These are phyloP conservation scores for Bursaphelenchus okinawaensis DNA, from an alignment of 2,888 invertebrate genomes.

Conservation along the genomic window DNA sequence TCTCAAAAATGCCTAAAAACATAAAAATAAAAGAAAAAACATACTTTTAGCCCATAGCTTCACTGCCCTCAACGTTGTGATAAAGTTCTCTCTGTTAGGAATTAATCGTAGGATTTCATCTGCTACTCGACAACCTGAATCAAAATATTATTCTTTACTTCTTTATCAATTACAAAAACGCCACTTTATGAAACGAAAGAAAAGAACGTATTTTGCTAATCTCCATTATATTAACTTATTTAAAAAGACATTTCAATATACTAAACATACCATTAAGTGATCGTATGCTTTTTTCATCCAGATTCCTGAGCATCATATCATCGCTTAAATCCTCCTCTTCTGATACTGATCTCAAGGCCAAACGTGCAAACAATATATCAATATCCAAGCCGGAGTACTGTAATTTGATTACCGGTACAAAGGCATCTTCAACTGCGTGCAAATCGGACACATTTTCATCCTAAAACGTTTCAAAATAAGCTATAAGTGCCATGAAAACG, in stretches of 20 bases:
- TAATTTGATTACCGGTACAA: conserved; percentile 98
- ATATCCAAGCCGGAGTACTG: conserved; percentile 94
- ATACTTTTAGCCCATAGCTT: conserved; percentile 96
- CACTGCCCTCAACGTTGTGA: conserved; percentile 84
- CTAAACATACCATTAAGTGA: conserved; percentile 73
- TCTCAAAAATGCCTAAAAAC: neutral
- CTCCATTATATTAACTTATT: neutral
- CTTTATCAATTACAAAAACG: no score
- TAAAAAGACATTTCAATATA: neutral
- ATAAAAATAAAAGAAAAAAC: conserved; percentile 18
- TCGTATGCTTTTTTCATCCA: conserved; percentile 90
- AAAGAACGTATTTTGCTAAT: no score
- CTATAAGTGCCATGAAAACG: neutral
- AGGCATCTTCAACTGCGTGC: conserved; percentile 91
- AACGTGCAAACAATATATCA: conserved; percentile 90
- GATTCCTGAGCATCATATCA: conserved; percentile 81
- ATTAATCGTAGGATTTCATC: conserved; percentile 94
- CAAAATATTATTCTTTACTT: no score
- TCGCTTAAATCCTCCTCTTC: conserved; percentile 81
- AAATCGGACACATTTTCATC: conserved; percentile 64
- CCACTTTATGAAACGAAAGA: no score
- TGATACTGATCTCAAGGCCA: conserved; percentile 90
- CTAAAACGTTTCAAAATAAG: conserved; percentile 21
- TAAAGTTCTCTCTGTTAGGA: conserved; percentile 86
- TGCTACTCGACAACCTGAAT: conserved; percentile 80